phyloP scores from a whole-genome alignment of 2,113 vertebrate genomes.

The Puma concolor region DNA sequence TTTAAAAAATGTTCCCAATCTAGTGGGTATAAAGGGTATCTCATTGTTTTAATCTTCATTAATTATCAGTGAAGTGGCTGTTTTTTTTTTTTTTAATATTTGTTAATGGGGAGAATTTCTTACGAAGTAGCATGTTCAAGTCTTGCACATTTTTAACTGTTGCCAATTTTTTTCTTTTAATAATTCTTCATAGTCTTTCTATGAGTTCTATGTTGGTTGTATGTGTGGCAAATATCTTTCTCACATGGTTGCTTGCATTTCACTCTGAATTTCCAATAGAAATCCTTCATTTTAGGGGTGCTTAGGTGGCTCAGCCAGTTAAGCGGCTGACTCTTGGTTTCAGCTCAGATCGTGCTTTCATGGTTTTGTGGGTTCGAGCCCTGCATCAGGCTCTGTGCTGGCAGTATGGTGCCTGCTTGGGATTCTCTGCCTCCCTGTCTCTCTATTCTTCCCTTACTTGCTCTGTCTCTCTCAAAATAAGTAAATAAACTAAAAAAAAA shows the following conservation, averaged over 20 bases:
- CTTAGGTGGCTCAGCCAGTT: too few relatives aligned
- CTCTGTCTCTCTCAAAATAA: too few relatives aligned
- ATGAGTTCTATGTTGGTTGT: not conserved
- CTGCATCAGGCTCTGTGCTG: too few relatives aligned
- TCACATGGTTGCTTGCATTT: not conserved
- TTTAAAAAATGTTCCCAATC: not conserved
- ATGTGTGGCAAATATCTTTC: not conserved
- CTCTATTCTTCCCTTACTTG: too few relatives aligned
- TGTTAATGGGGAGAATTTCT: not conserved
- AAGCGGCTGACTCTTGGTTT: too few relatives aligned
- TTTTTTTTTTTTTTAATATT: not conserved
- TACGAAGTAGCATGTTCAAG: not conserved
- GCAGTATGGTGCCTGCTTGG: too few relatives aligned
- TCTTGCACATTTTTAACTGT: not conserved
- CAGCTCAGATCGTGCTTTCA: too few relatives aligned
- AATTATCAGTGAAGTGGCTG: not conserved
- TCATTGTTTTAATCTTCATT: not conserved
- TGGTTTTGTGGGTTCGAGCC: too few relatives aligned
- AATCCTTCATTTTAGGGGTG: not conserved
- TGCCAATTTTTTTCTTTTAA: not conserved
- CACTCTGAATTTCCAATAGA: not conserved
- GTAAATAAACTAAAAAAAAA: too few relatives aligned
- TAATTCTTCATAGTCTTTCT: not conserved
- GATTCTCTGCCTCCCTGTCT: too few relatives aligned
- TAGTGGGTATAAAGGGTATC: not conserved